Percentiles rank a stretch among this genome's conserved stretches.
Evolutionary conservation across 1,140 invertebrate genomes (phyloP).

Genomic region (Leguminivora glycinivorella): DNA sequence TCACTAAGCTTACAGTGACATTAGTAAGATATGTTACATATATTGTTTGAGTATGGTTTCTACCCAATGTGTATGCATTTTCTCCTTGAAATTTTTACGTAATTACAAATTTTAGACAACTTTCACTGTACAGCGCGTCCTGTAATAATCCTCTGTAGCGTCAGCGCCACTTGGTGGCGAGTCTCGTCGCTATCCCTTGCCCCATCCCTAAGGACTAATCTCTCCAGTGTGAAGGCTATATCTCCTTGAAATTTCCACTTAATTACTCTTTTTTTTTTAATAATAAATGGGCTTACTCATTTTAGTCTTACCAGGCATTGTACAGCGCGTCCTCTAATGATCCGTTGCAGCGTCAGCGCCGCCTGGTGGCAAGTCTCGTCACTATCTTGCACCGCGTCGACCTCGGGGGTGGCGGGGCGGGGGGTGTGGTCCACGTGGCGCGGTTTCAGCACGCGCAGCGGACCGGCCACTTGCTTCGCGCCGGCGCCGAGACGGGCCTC

Average conservation of each 20-base stretch:
- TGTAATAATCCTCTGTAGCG: constrained; percentile 83
- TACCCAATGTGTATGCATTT: background rate
- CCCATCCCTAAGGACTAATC: too few species aligned
- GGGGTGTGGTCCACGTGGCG: constrained; percentile 37
- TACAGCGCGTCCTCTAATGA: constrained; percentile 83
- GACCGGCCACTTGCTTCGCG: constrained; percentile 54
- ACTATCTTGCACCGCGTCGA: constrained; percentile 73
- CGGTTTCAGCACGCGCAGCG: constrained; percentile 53
- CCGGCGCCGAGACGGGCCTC: constrained; percentile 62
- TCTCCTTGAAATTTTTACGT: too few species aligned
- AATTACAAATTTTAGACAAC: constrained; percentile 32
- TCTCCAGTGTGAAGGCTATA: too few species aligned
- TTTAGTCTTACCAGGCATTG: constrained; percentile 68
- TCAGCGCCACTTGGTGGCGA: constrained; percentile 79
- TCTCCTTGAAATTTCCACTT: too few species aligned
- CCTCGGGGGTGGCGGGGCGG: constrained; percentile 78
- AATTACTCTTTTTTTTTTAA: too few species aligned
- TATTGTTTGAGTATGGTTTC: background rate
- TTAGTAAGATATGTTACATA: too few species aligned
- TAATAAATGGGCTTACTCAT: too few species aligned
- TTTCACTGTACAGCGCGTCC: constrained; percentile 85
- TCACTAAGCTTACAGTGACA: too few species aligned
- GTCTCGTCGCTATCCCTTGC: constrained; percentile 74
- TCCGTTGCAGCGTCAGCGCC: constrained; percentile 82
- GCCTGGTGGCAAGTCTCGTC: constrained; percentile 81